phyloP scores from a whole-genome alignment of 2,113 vertebrate genomes.

The Xenopus borealis region DNA sequence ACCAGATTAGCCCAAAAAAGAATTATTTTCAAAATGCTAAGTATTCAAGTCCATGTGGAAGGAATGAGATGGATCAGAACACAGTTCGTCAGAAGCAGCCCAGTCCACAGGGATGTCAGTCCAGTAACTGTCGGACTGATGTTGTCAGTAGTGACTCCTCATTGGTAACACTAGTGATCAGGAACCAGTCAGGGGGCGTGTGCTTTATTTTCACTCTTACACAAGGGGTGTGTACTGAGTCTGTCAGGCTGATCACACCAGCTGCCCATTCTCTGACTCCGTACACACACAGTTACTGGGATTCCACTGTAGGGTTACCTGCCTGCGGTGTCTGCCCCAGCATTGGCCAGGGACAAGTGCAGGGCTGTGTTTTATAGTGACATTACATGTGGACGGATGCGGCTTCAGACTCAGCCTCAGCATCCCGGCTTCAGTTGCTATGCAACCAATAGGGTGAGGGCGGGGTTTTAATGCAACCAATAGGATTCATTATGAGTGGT shows the following conservation, averaged over 20 bases:
- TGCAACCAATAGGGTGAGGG: neutral
- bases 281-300: neutral
- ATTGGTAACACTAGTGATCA: neutral
- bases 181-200: constrained; percentile 14
- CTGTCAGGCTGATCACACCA: neutral
- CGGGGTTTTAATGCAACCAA: neutral
- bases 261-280: neutral
- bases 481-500: constrained; percentile 57
- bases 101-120: too few relatives aligned
- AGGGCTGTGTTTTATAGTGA: too few relatives aligned
- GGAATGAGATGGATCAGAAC: too few relatives aligned
- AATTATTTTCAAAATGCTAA: neutral
- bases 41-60: neutral
- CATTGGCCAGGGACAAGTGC: neutral
- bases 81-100: neutral
- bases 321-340: neutral
- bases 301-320: neutral
- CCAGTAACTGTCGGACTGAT: too few relatives aligned
- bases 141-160: too few relatives aligned
- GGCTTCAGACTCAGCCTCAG: constrained; percentile 3
- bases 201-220: neutral
- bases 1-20: neutral
- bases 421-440: constrained; percentile 2
- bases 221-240: neutral
- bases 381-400: neutral